These are phyloP conservation scores for Hybos culiciformis DNA, from an alignment of 2,888 invertebrate species.

Conservation along the genomic window DNA sequence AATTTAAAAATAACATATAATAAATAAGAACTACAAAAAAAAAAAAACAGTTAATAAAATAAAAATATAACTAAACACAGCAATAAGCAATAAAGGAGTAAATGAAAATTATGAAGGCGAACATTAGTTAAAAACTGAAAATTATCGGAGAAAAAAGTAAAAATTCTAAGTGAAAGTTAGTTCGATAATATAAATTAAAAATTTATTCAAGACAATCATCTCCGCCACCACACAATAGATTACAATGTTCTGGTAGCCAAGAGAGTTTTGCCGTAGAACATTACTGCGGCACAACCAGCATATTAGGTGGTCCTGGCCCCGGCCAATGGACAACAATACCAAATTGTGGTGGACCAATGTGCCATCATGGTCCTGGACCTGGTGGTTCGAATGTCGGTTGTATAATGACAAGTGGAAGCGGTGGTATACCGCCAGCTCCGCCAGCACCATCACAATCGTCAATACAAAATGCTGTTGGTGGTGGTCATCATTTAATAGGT, in stretches of 20 bases:
- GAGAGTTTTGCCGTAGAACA: slow-evolving; percentile 38
- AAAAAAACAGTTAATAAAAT: too few species aligned
- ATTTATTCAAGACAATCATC: slow-evolving; percentile 38
- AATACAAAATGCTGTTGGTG: slow-evolving; percentile 15
- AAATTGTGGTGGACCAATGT: slow-evolving; percentile 23
- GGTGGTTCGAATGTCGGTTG: slow-evolving; percentile 20
- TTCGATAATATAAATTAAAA: slow-evolving; percentile 27
- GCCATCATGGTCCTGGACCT: slow-evolving; percentile 25
- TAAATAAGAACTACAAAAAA: too few species aligned
- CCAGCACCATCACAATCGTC: slow-evolving; percentile 28
- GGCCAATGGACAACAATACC: slow-evolving; percentile 7
- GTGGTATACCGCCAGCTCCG: slow-evolving; percentile 14
- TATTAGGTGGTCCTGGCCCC: slow-evolving; percentile 22
- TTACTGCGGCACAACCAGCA: slow-evolving; percentile 30
- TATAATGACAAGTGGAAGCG: too few species aligned
- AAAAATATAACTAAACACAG: too few species aligned
- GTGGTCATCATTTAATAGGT: slow-evolving; percentile 21
- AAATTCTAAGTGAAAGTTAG: too few species aligned
- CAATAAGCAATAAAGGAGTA: too few species aligned
- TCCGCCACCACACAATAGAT: slow-evolving; percentile 37
- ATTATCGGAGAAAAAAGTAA: too few species aligned
- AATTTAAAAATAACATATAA: too few species aligned
- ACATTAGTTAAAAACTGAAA: too few species aligned
- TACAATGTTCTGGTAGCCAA: slow-evolving; percentile 40
- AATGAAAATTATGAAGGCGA: too few species aligned